These are phyloP conservation scores for Ictalurus furcatus DNA, from an alignment of 2,113 vertebrate genomes.

Conservation along the genomic window DNA sequence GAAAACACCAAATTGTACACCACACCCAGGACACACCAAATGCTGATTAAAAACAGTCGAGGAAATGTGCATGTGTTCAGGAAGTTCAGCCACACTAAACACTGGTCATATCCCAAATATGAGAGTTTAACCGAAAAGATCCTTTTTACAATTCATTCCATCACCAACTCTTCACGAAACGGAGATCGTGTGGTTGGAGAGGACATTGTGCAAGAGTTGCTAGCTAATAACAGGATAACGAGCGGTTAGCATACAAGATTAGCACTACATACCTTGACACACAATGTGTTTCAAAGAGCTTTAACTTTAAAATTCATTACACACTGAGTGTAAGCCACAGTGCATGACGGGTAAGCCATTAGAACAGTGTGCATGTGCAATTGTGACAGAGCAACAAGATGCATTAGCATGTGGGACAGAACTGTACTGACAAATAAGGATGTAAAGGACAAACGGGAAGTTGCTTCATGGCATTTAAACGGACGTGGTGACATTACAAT, in stretches of 20 bases:
- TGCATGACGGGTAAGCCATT: not conserved
- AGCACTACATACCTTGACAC: not conserved
- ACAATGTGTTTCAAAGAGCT: not conserved
- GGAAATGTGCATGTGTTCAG: not conserved
- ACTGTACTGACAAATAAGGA: not conserved
- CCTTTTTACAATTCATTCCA: not conserved
- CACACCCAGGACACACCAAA: slow-evolving; percentile 57
- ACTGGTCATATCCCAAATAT: not conserved
- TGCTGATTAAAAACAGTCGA: not conserved
- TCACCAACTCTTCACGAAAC: not conserved
- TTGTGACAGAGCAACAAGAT: not conserved
- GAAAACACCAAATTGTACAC: slow-evolving; percentile 49
- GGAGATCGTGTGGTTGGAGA: not conserved
- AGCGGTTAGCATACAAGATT: not conserved
- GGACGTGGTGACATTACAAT: not conserved
- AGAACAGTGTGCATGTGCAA: not conserved
- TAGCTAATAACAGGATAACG: not conserved
- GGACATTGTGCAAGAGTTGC: not conserved
- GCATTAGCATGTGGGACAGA: not conserved
- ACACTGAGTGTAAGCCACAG: not conserved
- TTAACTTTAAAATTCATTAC: not conserved
- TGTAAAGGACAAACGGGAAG: slow-evolving; percentile 23
- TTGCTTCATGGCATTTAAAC: not conserved
- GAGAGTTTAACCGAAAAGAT: not conserved
- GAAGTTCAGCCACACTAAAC: not conserved